Evolutionary conservation across 2,797 vertebrate species (phyloP), one percentile per base, ranked within the genome.

Genomic region (Sorex maritimensis): DNA sequence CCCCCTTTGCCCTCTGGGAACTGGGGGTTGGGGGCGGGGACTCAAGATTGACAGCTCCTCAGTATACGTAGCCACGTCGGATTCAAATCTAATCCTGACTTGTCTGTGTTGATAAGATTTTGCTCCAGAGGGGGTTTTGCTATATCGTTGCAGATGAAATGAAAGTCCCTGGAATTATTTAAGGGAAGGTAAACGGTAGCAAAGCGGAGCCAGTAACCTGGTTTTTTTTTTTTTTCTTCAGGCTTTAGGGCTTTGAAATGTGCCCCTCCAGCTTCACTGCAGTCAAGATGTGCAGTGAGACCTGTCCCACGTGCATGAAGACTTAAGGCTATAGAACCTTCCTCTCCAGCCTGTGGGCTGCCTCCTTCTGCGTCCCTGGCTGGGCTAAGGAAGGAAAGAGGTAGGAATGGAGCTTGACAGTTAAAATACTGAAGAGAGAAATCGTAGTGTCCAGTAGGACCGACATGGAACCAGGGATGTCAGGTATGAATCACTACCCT

Each of bases 141-240:
- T 19, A 52, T 87, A 52, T 87, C 78, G 11, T 72, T 92, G 74
- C 74, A 63, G 44, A 87, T 67, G 5, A n/a, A 30, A 44, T 73
- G 58, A 55, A 95, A 79, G 72, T 2, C n/a, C 74, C 21, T 0
- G 1, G 87, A 21, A 86, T 71, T 86, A 44, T 90, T 86, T 88
- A 55, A 79, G 78, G 34, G 91, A 78, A 85, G 67, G 68, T 24
- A 44, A 49, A 88, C 67, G 52, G 52, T 65, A 71, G 65, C 17
- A 83, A 55, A 83, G 26, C 0, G 7, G 52, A 55, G 52, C 8
- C 12, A 11, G 67, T 23, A 55, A 30, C 52, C 61, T 24, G 68
- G 6, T 72, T 5, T 44, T 44, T 44, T 44, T 44, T 41, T 44
- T 44, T 34, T 34, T 44, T 30, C 2, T 8, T 58, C 71, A 6